Base-by-base conservation (phyloP, 2,888 invertebrate species). In the Cephus nigrinus region DNA sequence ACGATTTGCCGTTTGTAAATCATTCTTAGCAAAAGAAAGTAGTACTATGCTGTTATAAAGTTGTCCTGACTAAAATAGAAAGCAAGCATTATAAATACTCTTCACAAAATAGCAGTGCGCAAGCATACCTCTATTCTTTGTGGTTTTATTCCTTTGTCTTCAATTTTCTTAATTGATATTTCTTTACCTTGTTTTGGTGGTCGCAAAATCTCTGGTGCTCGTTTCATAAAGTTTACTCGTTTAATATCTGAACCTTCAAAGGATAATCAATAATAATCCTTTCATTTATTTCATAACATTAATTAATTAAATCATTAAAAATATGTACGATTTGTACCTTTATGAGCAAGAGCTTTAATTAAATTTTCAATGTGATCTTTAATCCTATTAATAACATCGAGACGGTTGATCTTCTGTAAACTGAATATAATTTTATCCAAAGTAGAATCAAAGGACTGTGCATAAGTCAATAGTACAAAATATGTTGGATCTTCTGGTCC, bases 11-110 rank as follows among this genome's bases (percentile, higher is more conserved):
- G 92, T 92, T 75, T 90, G 87, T 73, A 91, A 87, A 30, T 93
- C 94, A 90, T 94, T 94, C 83, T 93, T 92, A 32, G 93, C 91
- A 86, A 92, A 94, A 77, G 93, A 94, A 80, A 94, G 86, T 86
- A 94, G 92, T 72, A 93, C 89, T 80, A 83, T 86, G 73, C 86
- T 84, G 3, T 83, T 85, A 69, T 86, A 88, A 12, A 73, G 74
- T 30, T 80, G 78, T 71, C 80, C 78, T 35, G 15, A 75, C 87
- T 88, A 76, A 40, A 34, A 71, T 79, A 32, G 9, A 76, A 69
- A 40, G n/a, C 31, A 74, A 15, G 32, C 55, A 35, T 73, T 23
- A 73, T 35, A 74, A 74, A 34, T 3, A 12, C 9, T 23, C 3
- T 71, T 71, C 3, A 55, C 0, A 23, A 30, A 9, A 12, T n/a